Percentiles rank a stretch among this genome's conserved stretches.
These are phyloP conservation scores for Cyclargus thomasi DNA, from an alignment of 1,140 invertebrate genomes.

Conservation along the genomic window DNA sequence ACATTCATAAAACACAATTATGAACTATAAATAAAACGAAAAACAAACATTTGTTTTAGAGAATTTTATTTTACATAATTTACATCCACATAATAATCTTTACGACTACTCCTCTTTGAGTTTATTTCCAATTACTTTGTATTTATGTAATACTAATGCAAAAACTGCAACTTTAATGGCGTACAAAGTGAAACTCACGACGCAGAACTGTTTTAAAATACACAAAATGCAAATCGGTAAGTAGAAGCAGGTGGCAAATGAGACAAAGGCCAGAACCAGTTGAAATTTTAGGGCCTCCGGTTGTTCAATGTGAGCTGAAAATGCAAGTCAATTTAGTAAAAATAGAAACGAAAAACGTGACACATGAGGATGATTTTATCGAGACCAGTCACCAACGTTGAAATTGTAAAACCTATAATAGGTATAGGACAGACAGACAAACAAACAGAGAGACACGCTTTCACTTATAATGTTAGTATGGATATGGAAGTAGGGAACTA, in stretches of 20 bases:
- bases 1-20: no score
- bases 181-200: neutral
- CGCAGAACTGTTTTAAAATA: neutral
- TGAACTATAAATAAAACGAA: neutral
- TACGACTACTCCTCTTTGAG: neutral
- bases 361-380: no score
- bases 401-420: no score
- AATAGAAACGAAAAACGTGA: no score
- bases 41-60: neutral
- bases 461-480: no score
- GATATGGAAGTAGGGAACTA: no score
- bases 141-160: neutral
- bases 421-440: no score
- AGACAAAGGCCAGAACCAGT: neutral
- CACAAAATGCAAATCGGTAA: neutral
- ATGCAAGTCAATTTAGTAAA: neutral
- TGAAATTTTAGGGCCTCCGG: neutral
- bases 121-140: neutral
- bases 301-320: neutral
- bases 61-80: neutral
- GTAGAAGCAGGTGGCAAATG: neutral
- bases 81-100: neutral
- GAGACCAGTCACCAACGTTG: no score
- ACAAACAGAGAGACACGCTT: no score
- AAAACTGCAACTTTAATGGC: neutral